These are phyloP conservation scores for Drosophila kuntzei DNA, from an alignment of 2,888 invertebrate species.

Conservation along the genomic window DNA sequence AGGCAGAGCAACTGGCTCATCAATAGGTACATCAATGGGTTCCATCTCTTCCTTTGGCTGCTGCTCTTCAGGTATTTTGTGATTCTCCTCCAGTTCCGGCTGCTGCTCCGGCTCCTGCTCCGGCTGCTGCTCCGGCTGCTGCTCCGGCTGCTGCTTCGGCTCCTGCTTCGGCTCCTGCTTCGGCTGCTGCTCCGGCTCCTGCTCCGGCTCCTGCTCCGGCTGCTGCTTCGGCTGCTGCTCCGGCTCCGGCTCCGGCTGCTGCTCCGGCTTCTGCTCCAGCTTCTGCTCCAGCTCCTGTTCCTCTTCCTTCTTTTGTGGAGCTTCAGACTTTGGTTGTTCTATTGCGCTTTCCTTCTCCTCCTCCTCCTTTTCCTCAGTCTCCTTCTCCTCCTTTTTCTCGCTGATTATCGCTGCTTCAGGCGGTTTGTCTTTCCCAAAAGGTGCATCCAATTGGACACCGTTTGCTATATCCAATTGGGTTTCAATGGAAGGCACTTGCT, in stretches of 20 bases:
- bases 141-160: no score
- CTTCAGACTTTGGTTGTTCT: neutral
- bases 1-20: neutral
- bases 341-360: neutral
- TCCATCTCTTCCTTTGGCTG: no score
- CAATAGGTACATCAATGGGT: neutral
- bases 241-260: neutral
- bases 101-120: no score
- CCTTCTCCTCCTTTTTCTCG: neutral
- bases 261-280: neutral
- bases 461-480: neutral
- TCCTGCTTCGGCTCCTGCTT: no score
- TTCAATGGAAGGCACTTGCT: slow-evolving; percentile 2
- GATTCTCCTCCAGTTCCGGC: no score
- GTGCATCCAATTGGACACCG: neutral
- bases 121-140: no score
- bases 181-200: no score
- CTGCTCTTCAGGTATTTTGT: neutral
- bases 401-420: neutral
- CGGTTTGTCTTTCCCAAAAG: neutral
- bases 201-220: no score
- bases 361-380: no score
- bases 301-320: neutral
- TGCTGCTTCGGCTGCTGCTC: neutral
- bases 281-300: neutral